Evolutionary conservation across 2,888 invertebrate species (phyloP), one percentile per base, ranked within the genome.

Genomic region (Eilema caniola): DNA sequence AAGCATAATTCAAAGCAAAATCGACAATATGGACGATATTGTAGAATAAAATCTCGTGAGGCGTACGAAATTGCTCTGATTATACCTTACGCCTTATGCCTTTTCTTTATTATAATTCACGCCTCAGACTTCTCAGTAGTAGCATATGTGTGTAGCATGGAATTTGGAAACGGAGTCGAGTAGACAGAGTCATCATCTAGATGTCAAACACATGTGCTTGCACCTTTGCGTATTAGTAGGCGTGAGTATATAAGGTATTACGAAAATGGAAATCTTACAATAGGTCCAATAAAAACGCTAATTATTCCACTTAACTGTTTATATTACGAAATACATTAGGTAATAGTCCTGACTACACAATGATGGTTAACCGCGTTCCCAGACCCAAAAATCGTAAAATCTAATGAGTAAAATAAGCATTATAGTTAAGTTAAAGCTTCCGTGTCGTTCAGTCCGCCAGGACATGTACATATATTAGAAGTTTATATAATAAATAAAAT

Each of bases 271-370:
- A 53, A 53, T 53, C 53, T n/a, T 53, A n/a, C 20, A n/a, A 53
- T 53, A 53, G n/a, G 53, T 53, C 53, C n/a, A 53, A 53, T 53
- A 53, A 53, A 53, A 53, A 53, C n/a, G 53, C 53, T n/a, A 53
- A 53, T 53, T 53, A 53, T 53, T 10, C 8, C n/a, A n/a, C n/a
- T n/a, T n/a, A 8, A 53, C 10, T n/a, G 20, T 47, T 47, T 47
- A 41, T 47, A 37, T 11, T 37, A 47, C 20, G 47, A 20, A 14
- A 8, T 47, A 47, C 10, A 53, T 47, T 47, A 47, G 20, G 20
- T 47, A 47, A 47, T 47, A 16, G 53, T 53, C 53, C 53, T 53
- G 53, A n/a, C n/a, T 53, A 53, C n/a, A 53, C 53, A 53, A 53
- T 53, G n/a, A 53, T 53, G 5, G 20, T 10, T 53, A 53, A n/a